Conservation (phyloP, 2,113 vertebrate species). For the Misgurnus anguillicaudatus region DNA sequence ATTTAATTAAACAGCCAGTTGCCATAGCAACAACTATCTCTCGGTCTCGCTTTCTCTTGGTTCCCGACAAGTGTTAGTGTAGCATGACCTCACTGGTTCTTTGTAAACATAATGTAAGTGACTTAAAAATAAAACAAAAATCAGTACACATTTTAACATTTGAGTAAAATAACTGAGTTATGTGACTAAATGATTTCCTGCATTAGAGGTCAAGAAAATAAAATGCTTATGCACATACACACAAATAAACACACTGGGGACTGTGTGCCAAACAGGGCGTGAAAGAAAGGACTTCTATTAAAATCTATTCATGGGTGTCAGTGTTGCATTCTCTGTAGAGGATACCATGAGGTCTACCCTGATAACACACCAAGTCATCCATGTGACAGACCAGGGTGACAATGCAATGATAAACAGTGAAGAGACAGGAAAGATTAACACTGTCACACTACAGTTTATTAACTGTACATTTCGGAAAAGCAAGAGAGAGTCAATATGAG, state of each 20-base stretch:
- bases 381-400: constrained; percentile 20
- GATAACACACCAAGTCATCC: constrained; percentile 34
- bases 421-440: not conserved
- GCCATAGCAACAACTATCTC: constrained; percentile 60
- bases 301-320: not conserved
- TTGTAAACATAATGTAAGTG: not conserved
- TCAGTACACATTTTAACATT: constrained; percentile 5
- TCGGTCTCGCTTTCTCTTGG: constrained; percentile 48
- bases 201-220: not conserved
- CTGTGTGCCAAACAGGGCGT: not conserved
- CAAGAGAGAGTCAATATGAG: not conserved
- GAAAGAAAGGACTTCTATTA: not conserved
- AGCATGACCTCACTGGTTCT: constrained; percentile 48
- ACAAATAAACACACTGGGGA: constrained; percentile 21
- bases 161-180: not conserved
- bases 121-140: not conserved
- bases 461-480: not conserved
- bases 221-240: not conserved
- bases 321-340: constrained; percentile 1
- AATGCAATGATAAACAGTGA: constrained; percentile 13
- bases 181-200: not conserved
- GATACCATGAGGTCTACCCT: constrained; percentile 25
- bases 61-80: constrained; percentile 40
- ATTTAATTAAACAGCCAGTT: constrained; percentile 65
- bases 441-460: constrained; percentile 2